These are phyloP conservation scores for Drosophila anomelani DNA, from an alignment of 2,888 invertebrate species.

Conservation along the genomic window DNA sequence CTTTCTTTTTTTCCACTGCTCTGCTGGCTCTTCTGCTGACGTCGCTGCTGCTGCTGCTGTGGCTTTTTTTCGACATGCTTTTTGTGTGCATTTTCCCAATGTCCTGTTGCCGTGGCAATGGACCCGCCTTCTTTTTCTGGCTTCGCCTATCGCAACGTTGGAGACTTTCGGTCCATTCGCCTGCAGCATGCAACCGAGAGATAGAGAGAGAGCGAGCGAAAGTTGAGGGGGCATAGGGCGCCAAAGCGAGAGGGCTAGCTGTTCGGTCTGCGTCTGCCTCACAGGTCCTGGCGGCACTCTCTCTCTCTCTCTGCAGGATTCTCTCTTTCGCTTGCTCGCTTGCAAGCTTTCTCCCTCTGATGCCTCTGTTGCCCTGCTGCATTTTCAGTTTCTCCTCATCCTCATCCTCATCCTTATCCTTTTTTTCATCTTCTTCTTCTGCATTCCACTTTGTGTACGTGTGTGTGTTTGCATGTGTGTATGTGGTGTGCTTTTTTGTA, in stretches of 20 bases:
- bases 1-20: slow-evolving; percentile 10
- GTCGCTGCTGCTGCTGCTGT: slow-evolving; percentile 47
- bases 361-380: slow-evolving; percentile 19
- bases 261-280: slow-evolving; percentile 19
- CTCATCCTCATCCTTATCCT: background rate
- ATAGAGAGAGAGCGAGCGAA: slow-evolving; percentile 31
- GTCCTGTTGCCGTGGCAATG: slow-evolving; percentile 81
- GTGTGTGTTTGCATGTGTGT: slow-evolving; percentile 9
- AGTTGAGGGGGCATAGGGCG: background rate
- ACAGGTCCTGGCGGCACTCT: slow-evolving; percentile 11
- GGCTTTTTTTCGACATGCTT: slow-evolving; percentile 16
- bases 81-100: slow-evolving; percentile 72
- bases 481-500: slow-evolving; percentile 18
- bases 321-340: slow-evolving; percentile 3
- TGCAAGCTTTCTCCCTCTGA: background rate
- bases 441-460: slow-evolving; percentile 6
- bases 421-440: background rate
- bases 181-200: slow-evolving; percentile 47
- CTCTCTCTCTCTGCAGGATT: slow-evolving; percentile 21
- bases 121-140: slow-evolving; percentile 81
- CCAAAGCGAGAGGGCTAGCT: slow-evolving; percentile 24
- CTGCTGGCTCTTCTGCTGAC: slow-evolving; percentile 11
- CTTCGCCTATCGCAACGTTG: slow-evolving; percentile 80
- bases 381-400: slow-evolving; percentile 10
- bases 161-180: slow-evolving; percentile 30